These are phyloP conservation scores for Drosophila ogumai DNA, from an alignment of 1,140 invertebrate species.

Conservation along the genomic window DNA sequence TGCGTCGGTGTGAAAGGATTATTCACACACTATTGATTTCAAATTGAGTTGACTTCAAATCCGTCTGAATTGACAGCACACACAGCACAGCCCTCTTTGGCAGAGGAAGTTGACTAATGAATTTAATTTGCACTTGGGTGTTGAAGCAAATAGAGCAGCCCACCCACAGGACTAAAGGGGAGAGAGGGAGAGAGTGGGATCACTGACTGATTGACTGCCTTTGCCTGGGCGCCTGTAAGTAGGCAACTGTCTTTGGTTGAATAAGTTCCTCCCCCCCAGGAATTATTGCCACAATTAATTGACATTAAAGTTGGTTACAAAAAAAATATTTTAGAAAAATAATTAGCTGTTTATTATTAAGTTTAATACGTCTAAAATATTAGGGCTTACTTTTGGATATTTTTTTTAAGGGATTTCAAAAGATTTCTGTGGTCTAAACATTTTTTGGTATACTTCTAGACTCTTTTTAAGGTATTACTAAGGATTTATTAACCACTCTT, in stretches of 20 bases:
- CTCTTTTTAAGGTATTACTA: too few species aligned
- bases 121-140: slow-evolving; percentile 82
- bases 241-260: slow-evolving; percentile 59
- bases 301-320: background rate
- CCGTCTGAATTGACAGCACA: slow-evolving; percentile 77
- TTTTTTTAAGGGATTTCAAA: too few species aligned
- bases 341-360: background rate
- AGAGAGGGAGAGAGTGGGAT: background rate
- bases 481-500: too few species aligned
- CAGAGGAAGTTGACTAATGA: slow-evolving; percentile 81
- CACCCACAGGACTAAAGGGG: slow-evolving; percentile 7
- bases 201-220: slow-evolving; percentile 49
- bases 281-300: slow-evolving; percentile 30
- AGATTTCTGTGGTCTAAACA: too few species aligned
- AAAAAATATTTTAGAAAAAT: slow-evolving; percentile 6
- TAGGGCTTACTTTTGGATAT: too few species aligned
- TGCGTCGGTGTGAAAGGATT: slow-evolving; percentile 77
- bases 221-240: slow-evolving; percentile 44
- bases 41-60: slow-evolving; percentile 84
- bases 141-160: slow-evolving; percentile 77
- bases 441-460: too few species aligned
- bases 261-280: background rate
- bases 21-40: slow-evolving; percentile 84
- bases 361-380: too few species aligned
- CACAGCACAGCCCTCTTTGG: slow-evolving; percentile 11